Conservation (phyloP, 2,797 vertebrate species). For the Sebastes baramenuke region DNA sequence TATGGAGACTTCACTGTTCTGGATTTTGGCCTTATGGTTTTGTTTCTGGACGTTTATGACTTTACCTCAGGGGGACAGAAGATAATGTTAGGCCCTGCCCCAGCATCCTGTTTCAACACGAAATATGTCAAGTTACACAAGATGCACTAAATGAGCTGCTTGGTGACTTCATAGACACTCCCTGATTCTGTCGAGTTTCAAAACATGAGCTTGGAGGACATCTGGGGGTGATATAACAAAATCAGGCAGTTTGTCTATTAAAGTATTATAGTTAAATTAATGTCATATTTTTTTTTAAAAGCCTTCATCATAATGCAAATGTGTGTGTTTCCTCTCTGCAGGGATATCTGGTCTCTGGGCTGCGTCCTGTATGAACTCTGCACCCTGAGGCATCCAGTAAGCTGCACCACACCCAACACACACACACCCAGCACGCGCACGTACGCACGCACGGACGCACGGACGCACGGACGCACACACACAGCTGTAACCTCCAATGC, state of each 20-base stretch:
- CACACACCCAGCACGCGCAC: neutral
- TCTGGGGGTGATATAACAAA: neutral
- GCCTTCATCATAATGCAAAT: neutral
- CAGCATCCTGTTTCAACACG: conserved; percentile 28
- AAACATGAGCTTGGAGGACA: neutral
- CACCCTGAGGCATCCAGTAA: conserved; percentile 92
- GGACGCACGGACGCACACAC: neutral
- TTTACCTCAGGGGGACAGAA: neutral
- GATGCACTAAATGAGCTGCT: neutral
- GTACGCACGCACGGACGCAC: neutral
- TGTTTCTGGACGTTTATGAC: conserved; percentile 9
- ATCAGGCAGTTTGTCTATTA: neutral
- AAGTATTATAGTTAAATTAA: neutral
- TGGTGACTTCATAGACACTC: neutral
- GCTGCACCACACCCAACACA: conserved; percentile 55
- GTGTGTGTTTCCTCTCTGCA: conserved; percentile 58
- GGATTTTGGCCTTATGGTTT: neutral
- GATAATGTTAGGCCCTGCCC: neutral
- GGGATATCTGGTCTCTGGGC: conserved; percentile 96
- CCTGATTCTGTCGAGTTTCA: neutral
- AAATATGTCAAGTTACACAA: neutral
- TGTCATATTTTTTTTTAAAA: neutral
- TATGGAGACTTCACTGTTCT: neutral
- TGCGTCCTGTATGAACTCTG: conserved; percentile 96
- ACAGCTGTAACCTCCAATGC: neutral